Base-by-base conservation (phyloP, 2,113 vertebrate species). In the Notothenia coriiceps region DNA sequence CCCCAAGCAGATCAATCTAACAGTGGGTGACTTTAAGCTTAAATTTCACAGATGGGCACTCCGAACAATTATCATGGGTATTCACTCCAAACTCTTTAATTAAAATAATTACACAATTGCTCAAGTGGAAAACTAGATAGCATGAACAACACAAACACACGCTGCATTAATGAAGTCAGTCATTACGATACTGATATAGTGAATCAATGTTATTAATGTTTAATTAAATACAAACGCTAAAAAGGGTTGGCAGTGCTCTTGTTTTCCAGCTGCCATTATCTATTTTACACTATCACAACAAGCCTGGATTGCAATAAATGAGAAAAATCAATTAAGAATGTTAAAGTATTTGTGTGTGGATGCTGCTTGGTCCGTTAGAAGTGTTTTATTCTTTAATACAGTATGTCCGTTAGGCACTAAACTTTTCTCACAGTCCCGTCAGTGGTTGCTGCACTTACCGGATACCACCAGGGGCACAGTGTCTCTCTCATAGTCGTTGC, bases 401-500 rank as follows among this genome's bases (percentile, higher is more conserved):
- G 54, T 77, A 47, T 74, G 67, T 88, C 51, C 69, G 74, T 52
- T 33, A n/a, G 57, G 54, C 70, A 67, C 64, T 17, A 71, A 82
- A 77, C 61, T 56, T 83, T 74, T 59, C 71, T 77, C 44, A 79
- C 47, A 69, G 22, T 49, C 46, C n/a, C 1, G 3, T 1, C 13
- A 52, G 63, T 25, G 43, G 49, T 20, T 75, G 83, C 64, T 67
- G 75, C 65, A 90, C 97, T 96, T 88, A 99, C 98, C 98, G 3
- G 93, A 97, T 87, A 99, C 97, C 90, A 97, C 96, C 91, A 99
- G 90, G 1, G 96, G 94, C 86, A 98, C 93, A 51, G 96, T 93
- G 83, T 98, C 97, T 90, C 97, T 96, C 88, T 98, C 96, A 0
- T 98, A 97, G 0, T 97, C 94, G 52, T 96, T 95, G 54, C 96